phyloP scores from a whole-genome alignment of 2,113 vertebrate genomes.

The Aspidoscelis tigris region DNA sequence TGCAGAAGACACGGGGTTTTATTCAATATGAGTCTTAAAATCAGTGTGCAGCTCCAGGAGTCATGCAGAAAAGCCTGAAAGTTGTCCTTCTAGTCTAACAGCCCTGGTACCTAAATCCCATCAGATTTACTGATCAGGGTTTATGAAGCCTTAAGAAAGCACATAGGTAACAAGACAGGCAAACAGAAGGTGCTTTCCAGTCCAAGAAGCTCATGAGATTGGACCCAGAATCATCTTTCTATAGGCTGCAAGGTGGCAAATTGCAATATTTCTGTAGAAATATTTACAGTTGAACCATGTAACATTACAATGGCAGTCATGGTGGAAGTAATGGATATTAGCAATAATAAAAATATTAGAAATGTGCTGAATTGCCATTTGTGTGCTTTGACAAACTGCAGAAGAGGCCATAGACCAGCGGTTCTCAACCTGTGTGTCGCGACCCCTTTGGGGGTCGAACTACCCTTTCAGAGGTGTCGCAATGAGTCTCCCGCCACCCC shows the following conservation, averaged over 20 bases:
- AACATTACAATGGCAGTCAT: neutral
- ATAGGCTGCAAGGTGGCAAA: neutral
- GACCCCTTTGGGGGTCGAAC: too few relatives aligned
- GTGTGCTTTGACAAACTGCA: too few relatives aligned
- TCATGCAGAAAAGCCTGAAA: neutral
- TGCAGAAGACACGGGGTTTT: neutral
- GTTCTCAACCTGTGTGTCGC: too few relatives aligned
- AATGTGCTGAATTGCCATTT: too few relatives aligned
- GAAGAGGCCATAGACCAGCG: too few relatives aligned
- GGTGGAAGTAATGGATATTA: neutral
- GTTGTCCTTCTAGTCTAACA: too few relatives aligned
- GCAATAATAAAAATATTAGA: neutral
- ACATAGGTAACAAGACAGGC: neutral
- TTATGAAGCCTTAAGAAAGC: neutral
- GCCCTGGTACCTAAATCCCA: neutral
- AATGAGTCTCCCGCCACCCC: too few relatives aligned
- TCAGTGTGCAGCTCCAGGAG: neutral
- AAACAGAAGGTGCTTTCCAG: too few relatives aligned
- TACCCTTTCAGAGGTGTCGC: too few relatives aligned
- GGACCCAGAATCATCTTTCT: neutral
- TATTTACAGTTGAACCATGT: too few relatives aligned
- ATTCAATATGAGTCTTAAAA: neutral
- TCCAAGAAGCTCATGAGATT: neutral
- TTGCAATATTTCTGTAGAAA: neutral
- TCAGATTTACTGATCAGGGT: neutral